phyloP scores from a whole-genome alignment of 2,888 invertebrate genomes.

The Eugnorisma glareosa region DNA sequence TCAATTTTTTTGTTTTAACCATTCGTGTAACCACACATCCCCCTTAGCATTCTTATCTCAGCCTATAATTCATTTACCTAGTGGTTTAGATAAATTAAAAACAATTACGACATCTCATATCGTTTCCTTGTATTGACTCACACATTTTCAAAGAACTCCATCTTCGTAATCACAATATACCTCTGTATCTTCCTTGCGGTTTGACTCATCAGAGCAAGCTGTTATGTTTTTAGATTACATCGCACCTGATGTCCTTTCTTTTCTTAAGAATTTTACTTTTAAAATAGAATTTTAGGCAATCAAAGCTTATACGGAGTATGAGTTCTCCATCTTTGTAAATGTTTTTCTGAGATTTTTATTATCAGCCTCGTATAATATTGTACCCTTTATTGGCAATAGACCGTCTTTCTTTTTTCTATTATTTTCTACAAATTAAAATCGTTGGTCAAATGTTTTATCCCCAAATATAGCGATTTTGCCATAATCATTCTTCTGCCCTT shows the following conservation, averaged over 20 bases:
- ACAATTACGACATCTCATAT: not conserved
- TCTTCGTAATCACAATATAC: slow-evolving; percentile 6
- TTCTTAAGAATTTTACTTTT: not conserved
- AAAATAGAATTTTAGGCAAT: not conserved
- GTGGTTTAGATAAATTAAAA: not conserved
- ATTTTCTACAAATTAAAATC: not conserved
- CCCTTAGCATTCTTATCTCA: not conserved
- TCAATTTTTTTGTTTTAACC: not conserved
- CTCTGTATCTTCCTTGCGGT: not conserved
- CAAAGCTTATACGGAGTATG: not conserved
- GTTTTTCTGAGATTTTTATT: not conserved
- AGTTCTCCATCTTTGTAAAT: not conserved
- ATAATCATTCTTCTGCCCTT: too few species aligned
- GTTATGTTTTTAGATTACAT: not conserved
- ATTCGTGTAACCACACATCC: not conserved
- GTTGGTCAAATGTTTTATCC: too few species aligned
- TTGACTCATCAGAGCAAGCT: slow-evolving; percentile 15
- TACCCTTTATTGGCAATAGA: not conserved
- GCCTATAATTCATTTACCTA: not conserved
- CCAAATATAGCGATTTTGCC: not conserved
- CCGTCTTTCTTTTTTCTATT: not conserved
- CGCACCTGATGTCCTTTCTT: not conserved
- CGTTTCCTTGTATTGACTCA: slow-evolving; percentile 34
- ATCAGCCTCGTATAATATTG: not conserved
- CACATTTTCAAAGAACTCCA: slow-evolving; percentile 4